Evolutionary conservation across 2,113 vertebrate genomes (phyloP).

Genomic region (Alouatta palliata): DNA sequence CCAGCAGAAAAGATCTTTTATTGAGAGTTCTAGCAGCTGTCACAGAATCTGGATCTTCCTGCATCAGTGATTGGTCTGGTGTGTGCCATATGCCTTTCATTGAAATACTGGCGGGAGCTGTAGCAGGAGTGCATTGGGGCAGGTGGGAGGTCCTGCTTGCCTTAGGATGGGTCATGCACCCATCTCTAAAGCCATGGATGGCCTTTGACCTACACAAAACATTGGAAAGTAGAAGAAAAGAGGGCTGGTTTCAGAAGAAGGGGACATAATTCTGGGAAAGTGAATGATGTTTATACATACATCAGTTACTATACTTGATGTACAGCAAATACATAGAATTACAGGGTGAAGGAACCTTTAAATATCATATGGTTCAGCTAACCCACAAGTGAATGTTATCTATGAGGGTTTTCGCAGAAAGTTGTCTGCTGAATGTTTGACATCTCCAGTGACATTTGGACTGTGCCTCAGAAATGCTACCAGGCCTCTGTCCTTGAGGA

Average conservation of each 20-base stretch:
- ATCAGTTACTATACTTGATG: neutral
- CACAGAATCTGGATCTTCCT: neutral
- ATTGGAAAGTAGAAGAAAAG: neutral
- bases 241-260: neutral
- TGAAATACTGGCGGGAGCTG: neutral
- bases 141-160: too few species aligned
- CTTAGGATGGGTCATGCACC: too few species aligned
- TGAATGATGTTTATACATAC: neutral
- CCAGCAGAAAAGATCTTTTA: neutral
- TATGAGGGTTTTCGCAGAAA: neutral
- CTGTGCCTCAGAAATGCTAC: neutral
- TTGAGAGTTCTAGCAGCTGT: neutral
- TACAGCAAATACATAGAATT: neutral
- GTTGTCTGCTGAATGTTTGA: neutral
- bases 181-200: neutral
- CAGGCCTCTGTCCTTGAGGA: neutral
- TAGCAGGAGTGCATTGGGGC: neutral
- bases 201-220: neutral
- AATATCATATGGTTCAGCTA: neutral
- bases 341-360: neutral
- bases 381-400: neutral
- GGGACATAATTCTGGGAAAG: neutral
- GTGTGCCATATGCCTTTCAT: rapidly evolving
- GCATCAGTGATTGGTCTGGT: neutral
- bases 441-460: neutral